Percentiles rank a stretch among this genome's conserved stretches.
Conservation (phyloP, 2,888 invertebrate species). For the Pristionchus entomophagus region DNA sequence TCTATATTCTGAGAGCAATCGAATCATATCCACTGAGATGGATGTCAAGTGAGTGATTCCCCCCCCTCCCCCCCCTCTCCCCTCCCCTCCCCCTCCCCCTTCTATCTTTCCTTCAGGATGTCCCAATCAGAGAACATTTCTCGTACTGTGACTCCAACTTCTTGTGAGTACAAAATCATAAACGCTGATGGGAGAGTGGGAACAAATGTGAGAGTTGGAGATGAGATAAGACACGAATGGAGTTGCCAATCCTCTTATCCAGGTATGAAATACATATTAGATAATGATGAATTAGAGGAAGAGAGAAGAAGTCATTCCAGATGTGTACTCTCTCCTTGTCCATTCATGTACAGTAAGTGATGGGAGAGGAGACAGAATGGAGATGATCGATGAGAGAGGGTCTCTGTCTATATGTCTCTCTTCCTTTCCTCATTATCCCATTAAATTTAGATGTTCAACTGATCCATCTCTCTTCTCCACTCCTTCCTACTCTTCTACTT, state of each 20-base stretch:
- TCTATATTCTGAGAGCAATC: slow-evolving; percentile 38
- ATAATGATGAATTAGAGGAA: neutral
- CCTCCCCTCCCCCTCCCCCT: neutral
- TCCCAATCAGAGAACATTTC: neutral
- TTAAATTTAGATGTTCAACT: slow-evolving; percentile 35
- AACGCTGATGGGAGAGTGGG: neutral
- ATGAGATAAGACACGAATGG: slow-evolving; percentile 37
- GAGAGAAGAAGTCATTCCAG: neutral
- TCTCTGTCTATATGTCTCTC: neutral
- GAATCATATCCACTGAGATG: neutral
- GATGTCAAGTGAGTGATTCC: slow-evolving; percentile 39
- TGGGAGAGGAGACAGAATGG: slow-evolving; percentile 17
- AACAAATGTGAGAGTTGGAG: slow-evolving; percentile 38
- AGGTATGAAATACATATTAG: neutral
- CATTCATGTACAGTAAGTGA: slow-evolving; percentile 43
- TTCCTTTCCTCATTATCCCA: neutral
- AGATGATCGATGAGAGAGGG: slow-evolving; percentile 33
- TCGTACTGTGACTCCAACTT: neutral
- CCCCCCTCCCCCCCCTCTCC: too few relatives aligned
- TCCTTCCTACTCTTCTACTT: slow-evolving; percentile 41
- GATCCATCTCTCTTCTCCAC: neutral
- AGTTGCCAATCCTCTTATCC: neutral
- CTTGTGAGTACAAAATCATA: slow-evolving; percentile 32
- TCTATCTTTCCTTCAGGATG: slow-evolving; percentile 8
- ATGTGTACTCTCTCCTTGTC: slow-evolving; percentile 45